Evolutionary conservation across 2,797 vertebrate species (phyloP), one percentile per base, ranked within the genome.

Genomic region (Anableps anableps): DNA sequence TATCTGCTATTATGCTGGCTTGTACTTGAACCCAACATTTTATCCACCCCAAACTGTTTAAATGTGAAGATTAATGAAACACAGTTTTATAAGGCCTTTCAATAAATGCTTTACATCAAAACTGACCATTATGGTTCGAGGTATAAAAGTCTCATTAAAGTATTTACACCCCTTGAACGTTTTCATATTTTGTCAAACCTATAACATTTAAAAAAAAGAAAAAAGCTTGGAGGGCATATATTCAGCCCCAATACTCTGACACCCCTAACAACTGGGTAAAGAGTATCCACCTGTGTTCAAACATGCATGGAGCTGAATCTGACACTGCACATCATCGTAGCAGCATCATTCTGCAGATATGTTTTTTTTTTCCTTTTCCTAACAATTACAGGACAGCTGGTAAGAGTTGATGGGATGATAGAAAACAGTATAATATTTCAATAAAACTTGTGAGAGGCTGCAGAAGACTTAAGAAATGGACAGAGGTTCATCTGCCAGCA

Each of bases 1-100:
- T 81, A 72, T 47, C 74, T 72, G n/a, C 76, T 82, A 78, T 89
- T 85, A 80, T 86, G 47, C 77, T 7, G 9, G 6, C 48, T 79
- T 74, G 38, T 72, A 60, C 71, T 85, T 85, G 74, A 68, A 74
- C n/a, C 74, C 70, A 84, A 72, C 77, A 74, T 85, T 75, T 29
- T 43, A 79, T 79, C 51, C 50, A 79, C 58, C 43, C 62, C 48
- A 41, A 74, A 6, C 72, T n/a, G 62, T 80, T 19, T 70, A n/a
- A 75, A 36, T 73, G 51, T 73, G 43, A 60, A 79, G 80, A 74
- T 78, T 34, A 82, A 29, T 48, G 34, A 50, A 74, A 79, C 68
- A 26, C 62, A 11, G 36, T 78, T 80, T 79, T 50, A 75, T 51
- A 47, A 47, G 41, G 68, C 45, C 21, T 9, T 14, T 66, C 36